Base-by-base conservation (phyloP, 2,888 invertebrate genomes). In the Harpagoxenus sublaevis region DNA sequence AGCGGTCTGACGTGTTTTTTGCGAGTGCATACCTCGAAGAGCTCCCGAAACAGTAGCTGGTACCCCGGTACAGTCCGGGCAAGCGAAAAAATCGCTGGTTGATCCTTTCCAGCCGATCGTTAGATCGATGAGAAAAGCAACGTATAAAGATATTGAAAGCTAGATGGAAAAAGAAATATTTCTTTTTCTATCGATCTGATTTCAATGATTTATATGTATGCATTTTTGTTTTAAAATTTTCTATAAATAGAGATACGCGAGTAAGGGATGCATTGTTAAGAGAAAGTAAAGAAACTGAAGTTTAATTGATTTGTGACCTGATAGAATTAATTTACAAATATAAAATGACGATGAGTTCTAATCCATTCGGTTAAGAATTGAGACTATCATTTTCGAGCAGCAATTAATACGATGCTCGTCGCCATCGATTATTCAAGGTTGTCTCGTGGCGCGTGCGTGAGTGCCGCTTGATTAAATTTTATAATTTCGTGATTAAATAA, bases 31-130 rank as follows among this genome's bases (percentile, higher is more conserved):
- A 95, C 95, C 95, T 94, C 93, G 92, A 92, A 93, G 93, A 92
- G 95, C 95, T 95, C 94, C 95, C 94, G 95, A 95, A 95, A 95
- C 95, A 95, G 95, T 95, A 95, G 95, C 95, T 92, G 92, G 93
- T 94, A 91, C 90, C 89, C 91, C 90, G 92, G 94, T 95, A 94
- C 94, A 95, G 94, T 94, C 94, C 89, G 91, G 85, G 89, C 93
- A 92, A 94, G 92, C 91, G 92, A 94, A 93, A 94, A 94, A 94
- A 94, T 91, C 88, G 48, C 48, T 75, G 74, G 81, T 48, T 60
- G 83, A 48, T 73, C 68, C 48, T 62, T 68, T 45, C 53, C 70
- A 63, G 35, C 42, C 73, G 83, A 84, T 89, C 85, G 63, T 35
- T 70, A 66, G 62, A 89, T 71, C 82, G 39, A 42, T 31, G 18